Conservation (phyloP, 2,797 vertebrate species). For the Echeneis naucrates region DNA sequence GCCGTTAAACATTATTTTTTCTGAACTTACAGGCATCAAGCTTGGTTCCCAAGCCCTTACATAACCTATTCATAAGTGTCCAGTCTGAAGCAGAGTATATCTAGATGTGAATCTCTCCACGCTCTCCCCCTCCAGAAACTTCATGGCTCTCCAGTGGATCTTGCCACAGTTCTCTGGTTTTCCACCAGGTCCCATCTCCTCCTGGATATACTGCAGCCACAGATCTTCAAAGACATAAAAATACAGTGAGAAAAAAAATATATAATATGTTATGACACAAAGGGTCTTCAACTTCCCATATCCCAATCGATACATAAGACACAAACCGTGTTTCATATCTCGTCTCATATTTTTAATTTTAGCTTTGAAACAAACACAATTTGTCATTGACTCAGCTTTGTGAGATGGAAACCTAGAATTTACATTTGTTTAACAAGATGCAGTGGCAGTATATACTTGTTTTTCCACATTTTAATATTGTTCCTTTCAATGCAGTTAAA, state of each 20-base stretch:
- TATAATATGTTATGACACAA: not conserved
- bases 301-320: not conserved
- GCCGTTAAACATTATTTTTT: not conserved
- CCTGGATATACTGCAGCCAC: slow-evolving; percentile 94
- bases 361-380: not conserved
- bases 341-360: too few relatives aligned
- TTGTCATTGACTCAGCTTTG: not conserved
- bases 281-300: not conserved
- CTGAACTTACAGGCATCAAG: not conserved
- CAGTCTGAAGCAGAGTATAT: slow-evolving; percentile 91
- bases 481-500: slow-evolving; percentile 7
- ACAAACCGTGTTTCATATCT: not conserved
- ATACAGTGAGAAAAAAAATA: too few relatives aligned
- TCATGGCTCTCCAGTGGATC: slow-evolving; percentile 97
- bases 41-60: not conserved
- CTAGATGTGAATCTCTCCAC: slow-evolving; percentile 91
- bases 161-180: slow-evolving; percentile 90
- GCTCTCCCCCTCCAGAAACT: slow-evolving; percentile 88
- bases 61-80: slow-evolving; percentile 79
- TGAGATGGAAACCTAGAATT: not conserved
- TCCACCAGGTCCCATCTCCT: slow-evolving; percentile 88
- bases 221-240: slow-evolving; percentile 81
- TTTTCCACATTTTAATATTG: not conserved
- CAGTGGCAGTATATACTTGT: too few relatives aligned
- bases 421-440: too few relatives aligned